These are phyloP conservation scores for Sesia apiformis DNA, from an alignment of 2,888 invertebrate genomes.

Conservation along the genomic window DNA sequence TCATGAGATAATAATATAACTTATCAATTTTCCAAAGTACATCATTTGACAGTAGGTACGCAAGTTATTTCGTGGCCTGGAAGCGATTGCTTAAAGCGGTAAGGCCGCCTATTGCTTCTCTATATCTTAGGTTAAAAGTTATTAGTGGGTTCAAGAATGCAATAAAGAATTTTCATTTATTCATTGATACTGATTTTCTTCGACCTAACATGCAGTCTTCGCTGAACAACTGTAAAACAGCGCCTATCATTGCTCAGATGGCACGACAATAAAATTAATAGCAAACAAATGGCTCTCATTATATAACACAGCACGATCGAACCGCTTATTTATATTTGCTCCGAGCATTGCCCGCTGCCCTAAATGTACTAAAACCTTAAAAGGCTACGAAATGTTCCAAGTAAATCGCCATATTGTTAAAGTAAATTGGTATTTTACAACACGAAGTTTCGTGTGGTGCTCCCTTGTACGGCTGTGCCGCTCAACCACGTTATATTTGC, in stretches of 20 bases:
- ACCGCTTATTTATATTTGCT: slow-evolving; percentile 36
- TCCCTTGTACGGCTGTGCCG: slow-evolving; percentile 37
- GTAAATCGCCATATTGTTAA: slow-evolving; percentile 67
- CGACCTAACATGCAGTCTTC: neutral
- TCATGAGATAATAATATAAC: too few relatives aligned
- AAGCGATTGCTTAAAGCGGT: too few relatives aligned
- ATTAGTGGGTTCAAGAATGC: too few relatives aligned
- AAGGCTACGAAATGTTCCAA: slow-evolving; percentile 53
- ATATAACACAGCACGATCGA: slow-evolving; percentile 18
- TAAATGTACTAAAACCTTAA: slow-evolving; percentile 53
- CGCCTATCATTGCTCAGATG: slow-evolving; percentile 20
- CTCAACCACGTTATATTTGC: slow-evolving; percentile 15
- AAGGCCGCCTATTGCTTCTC: too few relatives aligned
- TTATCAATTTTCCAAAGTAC: too few relatives aligned
- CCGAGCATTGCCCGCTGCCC: slow-evolving; percentile 46
- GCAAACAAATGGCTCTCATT: slow-evolving; percentile 31
- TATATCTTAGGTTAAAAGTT: too few relatives aligned
- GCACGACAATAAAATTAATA: slow-evolving; percentile 40
- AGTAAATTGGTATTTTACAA: slow-evolving; percentile 68
- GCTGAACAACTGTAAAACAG: neutral
- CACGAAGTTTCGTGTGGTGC: slow-evolving; percentile 51
- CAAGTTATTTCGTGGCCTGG: too few relatives aligned
- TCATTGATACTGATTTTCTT: too few relatives aligned
- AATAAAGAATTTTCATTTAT: too few relatives aligned
- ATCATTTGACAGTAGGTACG: too few relatives aligned